Percentiles rank a stretch among this genome's conserved stretches.
Conservation (phyloP, 1,140 invertebrate species). For the Tribolium castaneum region DNA sequence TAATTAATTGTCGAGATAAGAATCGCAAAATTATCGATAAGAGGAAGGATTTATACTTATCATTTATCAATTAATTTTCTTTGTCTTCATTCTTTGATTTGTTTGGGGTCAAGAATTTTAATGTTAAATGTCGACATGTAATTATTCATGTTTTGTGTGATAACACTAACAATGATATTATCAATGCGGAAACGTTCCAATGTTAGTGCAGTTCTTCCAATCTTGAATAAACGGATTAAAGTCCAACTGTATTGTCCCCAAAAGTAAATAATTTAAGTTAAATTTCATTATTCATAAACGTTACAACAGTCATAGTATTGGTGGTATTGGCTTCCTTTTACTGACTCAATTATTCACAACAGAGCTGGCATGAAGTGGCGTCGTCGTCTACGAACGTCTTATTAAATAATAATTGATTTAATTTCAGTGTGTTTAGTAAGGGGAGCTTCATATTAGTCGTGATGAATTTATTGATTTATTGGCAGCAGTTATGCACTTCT, state of each 20-base stretch:
- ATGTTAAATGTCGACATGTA: background rate
- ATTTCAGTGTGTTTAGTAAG: background rate
- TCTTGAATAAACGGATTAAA: background rate
- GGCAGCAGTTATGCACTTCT: background rate
- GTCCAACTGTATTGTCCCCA: background rate
- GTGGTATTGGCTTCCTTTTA: no score
- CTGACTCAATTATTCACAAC: background rate
- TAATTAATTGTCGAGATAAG: no score
- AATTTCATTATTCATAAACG: background rate
- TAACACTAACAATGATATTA: constrained; percentile 6
- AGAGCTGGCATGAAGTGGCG: background rate
- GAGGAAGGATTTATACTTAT: no score
- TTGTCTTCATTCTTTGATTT: background rate
- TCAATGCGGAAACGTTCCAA: background rate
- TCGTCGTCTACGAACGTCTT: background rate
- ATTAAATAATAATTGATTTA: background rate
- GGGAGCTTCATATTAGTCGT: background rate
- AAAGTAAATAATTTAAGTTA: background rate
- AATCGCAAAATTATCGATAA: no score
- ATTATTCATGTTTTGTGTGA: constrained; percentile 14
- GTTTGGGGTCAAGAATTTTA: background rate
- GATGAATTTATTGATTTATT: background rate
- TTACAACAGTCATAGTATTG: background rate
- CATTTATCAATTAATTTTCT: background rate
- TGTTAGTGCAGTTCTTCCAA: constrained; percentile 2